Percentiles rank a stretch among this genome's conserved stretches.
These are phyloP conservation scores for Gallinago solitaria DNA, from an alignment of 2,797 vertebrate genomes.

Conservation along the genomic window DNA sequence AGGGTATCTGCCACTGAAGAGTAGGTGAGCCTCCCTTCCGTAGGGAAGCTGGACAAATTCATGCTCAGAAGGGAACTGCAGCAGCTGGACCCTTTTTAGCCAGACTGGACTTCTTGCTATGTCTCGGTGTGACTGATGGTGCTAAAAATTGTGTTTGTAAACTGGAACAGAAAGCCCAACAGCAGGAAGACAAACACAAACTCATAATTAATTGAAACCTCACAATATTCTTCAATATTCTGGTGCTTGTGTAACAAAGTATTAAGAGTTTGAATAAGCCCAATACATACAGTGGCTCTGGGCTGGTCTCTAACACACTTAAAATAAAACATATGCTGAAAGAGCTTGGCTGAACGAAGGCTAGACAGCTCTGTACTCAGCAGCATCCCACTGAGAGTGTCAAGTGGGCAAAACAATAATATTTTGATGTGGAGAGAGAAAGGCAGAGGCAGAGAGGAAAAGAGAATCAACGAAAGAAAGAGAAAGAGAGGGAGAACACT, in stretches of 20 bases:
- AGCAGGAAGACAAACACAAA: constrained; percentile 56
- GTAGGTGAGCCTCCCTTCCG: background rate
- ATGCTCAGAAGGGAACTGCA: background rate
- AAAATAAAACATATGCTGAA: constrained; percentile 58
- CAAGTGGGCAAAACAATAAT: constrained; percentile 64
- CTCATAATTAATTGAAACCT: constrained; percentile 49
- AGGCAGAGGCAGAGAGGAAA: constrained; percentile 20
- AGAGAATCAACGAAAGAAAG: background rate
- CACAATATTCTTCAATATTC: constrained; percentile 19
- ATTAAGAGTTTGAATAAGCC: constrained; percentile 25
- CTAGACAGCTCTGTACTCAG: background rate
- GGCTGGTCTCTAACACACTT: constrained; percentile 15
- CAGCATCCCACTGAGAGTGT: constrained; percentile 51
- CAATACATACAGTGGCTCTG: constrained; percentile 25
- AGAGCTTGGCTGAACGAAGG: constrained; percentile 21
- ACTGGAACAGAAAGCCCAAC: constrained; percentile 24
- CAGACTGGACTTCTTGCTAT: background rate
- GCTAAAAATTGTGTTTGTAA: constrained; percentile 43
- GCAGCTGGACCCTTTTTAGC: background rate
- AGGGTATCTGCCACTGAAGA: constrained; percentile 12
- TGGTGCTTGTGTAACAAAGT: constrained; percentile 41
- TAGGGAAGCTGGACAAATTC: background rate
- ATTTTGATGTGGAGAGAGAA: constrained; percentile 45
- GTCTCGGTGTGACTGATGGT: constrained; percentile 38
- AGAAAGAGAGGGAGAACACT: background rate